A percentile compares a stretch with the other conserved stretches of the same genome.
Evolutionary conservation across 1,140 invertebrate genomes (phyloP).

Genomic region (Euborellia annulipes): DNA sequence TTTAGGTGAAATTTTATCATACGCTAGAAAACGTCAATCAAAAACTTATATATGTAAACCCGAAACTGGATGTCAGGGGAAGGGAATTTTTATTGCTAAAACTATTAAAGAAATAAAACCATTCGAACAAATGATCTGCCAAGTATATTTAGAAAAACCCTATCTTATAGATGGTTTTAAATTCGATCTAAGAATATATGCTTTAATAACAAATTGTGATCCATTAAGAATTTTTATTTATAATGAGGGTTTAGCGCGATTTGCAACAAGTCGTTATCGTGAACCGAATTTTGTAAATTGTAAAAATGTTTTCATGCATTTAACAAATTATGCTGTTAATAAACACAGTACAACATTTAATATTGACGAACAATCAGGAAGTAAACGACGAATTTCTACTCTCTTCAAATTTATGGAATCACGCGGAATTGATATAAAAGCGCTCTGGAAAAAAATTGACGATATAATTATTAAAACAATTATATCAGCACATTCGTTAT

Average conservation of each 20-base stretch:
- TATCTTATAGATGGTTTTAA: conserved; percentile 92
- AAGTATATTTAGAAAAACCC: conserved; percentile 54
- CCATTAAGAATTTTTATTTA: conserved; percentile 86
- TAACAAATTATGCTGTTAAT: conserved; percentile 95
- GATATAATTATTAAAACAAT: conserved; percentile 83
- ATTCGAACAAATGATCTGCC: conserved; percentile 67
- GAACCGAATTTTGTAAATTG: conserved; percentile 64
- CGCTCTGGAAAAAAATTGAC: conserved; percentile 67
- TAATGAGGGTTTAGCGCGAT: conserved; percentile 86
- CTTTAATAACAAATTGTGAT: conserved; percentile 85
- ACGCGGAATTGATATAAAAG: conserved; percentile 53
- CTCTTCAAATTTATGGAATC: conserved; percentile 54
- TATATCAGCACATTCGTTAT: conserved; percentile 63
- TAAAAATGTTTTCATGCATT: conserved; percentile 83
- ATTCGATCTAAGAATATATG: conserved; percentile 91
- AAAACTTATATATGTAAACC: conserved; percentile 81
- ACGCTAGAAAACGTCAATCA: conserved; percentile 45
- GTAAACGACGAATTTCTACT: conserved; percentile 69
- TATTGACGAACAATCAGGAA: conserved; percentile 59
- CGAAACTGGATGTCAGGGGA: conserved; percentile 70
- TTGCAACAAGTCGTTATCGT: conserved; percentile 71
- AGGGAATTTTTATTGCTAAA: conserved; percentile 70
- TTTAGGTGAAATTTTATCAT: conserved; percentile 43
- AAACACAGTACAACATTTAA: conserved; percentile 72
- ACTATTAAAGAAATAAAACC: conserved; percentile 61